phyloP scores from a whole-genome alignment of 2,797 vertebrate genomes.

The Gymnodraco acuticeps region DNA sequence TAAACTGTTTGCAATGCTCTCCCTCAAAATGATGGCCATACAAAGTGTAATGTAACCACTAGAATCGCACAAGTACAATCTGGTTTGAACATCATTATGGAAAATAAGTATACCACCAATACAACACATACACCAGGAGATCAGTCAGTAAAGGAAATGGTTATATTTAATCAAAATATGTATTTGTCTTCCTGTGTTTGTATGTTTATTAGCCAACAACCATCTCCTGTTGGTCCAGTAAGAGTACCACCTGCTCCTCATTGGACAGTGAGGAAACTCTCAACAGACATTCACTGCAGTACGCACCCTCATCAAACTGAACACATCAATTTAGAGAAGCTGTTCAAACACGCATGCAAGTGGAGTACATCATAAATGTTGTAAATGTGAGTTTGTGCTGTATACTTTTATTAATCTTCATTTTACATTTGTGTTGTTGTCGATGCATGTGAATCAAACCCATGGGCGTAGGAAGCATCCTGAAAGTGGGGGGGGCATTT shows the following conservation, averaged over 20 bases:
- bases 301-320: conserved; percentile 3
- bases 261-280: neutral
- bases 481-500: too few species aligned
- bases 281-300: neutral
- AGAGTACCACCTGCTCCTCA: neutral
- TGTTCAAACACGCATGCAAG: neutral
- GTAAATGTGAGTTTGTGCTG: neutral
- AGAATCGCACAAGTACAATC: neutral
- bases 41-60: too few species aligned
- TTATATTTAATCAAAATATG: neutral
- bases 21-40: neutral
- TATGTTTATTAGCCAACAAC: neutral
- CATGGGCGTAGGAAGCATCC: too few species aligned
- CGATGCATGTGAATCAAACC: neutral
- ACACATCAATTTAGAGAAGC: neutral
- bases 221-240: neutral
- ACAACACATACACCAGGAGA: conserved; percentile 3
- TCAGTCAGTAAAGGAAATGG: conserved; percentile 7
- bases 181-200: neutral
- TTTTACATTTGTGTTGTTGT: neutral
- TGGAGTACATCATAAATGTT: neutral
- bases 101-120: conserved; percentile 18
- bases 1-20: too few species aligned
- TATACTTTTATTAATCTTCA: neutral
- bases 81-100: neutral